phyloP scores from a whole-genome alignment of 2,888 invertebrate species.

The Buathra laborator region DNA sequence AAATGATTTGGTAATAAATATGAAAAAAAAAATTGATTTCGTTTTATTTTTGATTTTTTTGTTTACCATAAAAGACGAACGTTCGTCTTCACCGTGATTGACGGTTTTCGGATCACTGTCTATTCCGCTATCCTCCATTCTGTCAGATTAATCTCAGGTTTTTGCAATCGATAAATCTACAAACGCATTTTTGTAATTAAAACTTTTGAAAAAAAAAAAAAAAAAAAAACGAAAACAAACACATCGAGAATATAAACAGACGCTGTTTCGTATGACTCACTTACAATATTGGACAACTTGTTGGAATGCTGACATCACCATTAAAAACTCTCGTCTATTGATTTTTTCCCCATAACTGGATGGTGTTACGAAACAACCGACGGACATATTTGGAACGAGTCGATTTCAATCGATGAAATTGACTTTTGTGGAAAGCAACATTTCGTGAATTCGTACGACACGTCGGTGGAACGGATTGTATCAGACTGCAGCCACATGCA shows the following conservation, averaged over 20 bases:
- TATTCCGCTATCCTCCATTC: constrained; percentile 85
- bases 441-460: constrained; percentile 31
- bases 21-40: constrained; percentile 27
- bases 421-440: constrained; percentile 28
- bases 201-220: constrained; percentile 15
- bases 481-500: constrained; percentile 67
- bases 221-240: neutral
- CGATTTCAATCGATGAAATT: constrained; percentile 17
- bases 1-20: constrained; percentile 10
- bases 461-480: constrained; percentile 48
- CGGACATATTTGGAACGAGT: constrained; percentile 47
- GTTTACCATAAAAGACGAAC: constrained; percentile 83
- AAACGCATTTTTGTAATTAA: neutral
- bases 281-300: constrained; percentile 78
- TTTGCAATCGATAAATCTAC: constrained; percentile 55
- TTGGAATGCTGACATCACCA: constrained; percentile 77
- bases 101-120: constrained; percentile 85
- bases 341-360: constrained; percentile 74
- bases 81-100: constrained; percentile 82
- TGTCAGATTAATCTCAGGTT: constrained; percentile 69
- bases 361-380: neutral
- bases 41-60: constrained; percentile 8
- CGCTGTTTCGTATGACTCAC: constrained; percentile 27
- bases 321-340: constrained; percentile 77
- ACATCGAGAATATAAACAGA: neutral